A percentile compares a stretch with the other conserved stretches of the same genome.
phyloP scores from a whole-genome alignment of 2,888 invertebrate genomes.

The Drosophila paramelanica region DNA sequence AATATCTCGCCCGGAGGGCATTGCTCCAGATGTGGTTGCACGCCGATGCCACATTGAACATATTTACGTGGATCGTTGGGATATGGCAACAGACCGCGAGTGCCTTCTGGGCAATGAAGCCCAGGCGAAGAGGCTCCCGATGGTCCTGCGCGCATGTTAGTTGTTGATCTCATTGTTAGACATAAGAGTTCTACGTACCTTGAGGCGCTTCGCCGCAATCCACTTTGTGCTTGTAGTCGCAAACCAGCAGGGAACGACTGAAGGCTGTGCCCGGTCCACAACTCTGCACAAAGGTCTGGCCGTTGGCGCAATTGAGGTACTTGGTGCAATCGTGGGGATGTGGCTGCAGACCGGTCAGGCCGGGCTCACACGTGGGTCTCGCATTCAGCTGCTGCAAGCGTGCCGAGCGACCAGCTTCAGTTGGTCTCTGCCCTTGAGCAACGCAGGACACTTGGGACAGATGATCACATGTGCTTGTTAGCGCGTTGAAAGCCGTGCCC shows the following conservation, averaged over 20 bases:
- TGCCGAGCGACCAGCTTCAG: slow-evolving; percentile 19
- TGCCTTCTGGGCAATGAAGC: slow-evolving; percentile 83
- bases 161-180: slow-evolving; percentile 5
- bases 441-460: slow-evolving; percentile 87
- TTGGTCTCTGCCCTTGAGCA: slow-evolving; percentile 25
- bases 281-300: slow-evolving; percentile 86
- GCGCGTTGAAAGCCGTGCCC: slow-evolving; percentile 88
- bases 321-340: slow-evolving; percentile 88
- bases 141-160: slow-evolving; percentile 56
- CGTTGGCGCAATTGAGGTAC: slow-evolving; percentile 88
- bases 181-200: slow-evolving; percentile 50
- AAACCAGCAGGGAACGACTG: slow-evolving; percentile 86
- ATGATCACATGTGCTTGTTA: slow-evolving; percentile 88
- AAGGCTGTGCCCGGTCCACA: slow-evolving; percentile 89
- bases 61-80: slow-evolving; percentile 87
- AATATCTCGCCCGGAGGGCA: slow-evolving; percentile 88
- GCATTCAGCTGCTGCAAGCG: slow-evolving; percentile 39
- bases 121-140: slow-evolving; percentile 9
- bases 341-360: slow-evolving; percentile 86
- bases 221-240: slow-evolving; percentile 88
- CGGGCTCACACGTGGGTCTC: slow-evolving; percentile 84
- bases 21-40: slow-evolving; percentile 86
- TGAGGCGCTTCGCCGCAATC: slow-evolving; percentile 82
- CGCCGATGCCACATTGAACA: slow-evolving; percentile 86
- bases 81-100: slow-evolving; percentile 86